Conservation (phyloP, 2,797 vertebrate genomes). For the Melanotaenia boesemani region DNA sequence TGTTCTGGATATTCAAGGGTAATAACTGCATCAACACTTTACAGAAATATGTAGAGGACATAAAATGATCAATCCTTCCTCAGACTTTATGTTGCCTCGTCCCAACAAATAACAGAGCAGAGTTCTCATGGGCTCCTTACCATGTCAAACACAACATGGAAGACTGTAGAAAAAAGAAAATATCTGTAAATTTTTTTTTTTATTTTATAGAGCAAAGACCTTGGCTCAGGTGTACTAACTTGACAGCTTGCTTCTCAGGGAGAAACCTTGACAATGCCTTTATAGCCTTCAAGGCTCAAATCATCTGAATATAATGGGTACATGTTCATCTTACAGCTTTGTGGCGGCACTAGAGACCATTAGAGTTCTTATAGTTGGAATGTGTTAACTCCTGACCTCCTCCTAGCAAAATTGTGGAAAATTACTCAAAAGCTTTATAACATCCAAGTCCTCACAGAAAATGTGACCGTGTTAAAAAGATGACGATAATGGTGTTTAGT, state of each 20-base stretch:
- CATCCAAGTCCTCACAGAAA: not conserved
- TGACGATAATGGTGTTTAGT: too few relatives aligned
- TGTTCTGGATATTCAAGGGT: not conserved
- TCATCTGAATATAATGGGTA: constrained; percentile 41
- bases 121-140: not conserved
- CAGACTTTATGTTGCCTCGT: not conserved
- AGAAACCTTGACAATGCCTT: constrained; percentile 42
- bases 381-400: constrained; percentile 27
- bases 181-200: not conserved
- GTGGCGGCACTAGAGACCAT: constrained; percentile 10
- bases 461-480: too few relatives aligned
- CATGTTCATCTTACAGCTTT: constrained; percentile 35
- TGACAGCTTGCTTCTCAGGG: constrained; percentile 26
- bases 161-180: not conserved
- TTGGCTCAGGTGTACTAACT: constrained; percentile 13
- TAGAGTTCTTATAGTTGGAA: not conserved
- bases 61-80: not conserved
- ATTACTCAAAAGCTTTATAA: not conserved
- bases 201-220: constrained; percentile 14
- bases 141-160: constrained; percentile 4
- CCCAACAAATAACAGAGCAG: not conserved
- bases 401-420: not conserved
- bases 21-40: not conserved
- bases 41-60: not conserved
- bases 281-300: constrained; percentile 45